Evolutionary conservation across 2,888 invertebrate species (phyloP).

Genomic region (Catocala nupta): DNA sequence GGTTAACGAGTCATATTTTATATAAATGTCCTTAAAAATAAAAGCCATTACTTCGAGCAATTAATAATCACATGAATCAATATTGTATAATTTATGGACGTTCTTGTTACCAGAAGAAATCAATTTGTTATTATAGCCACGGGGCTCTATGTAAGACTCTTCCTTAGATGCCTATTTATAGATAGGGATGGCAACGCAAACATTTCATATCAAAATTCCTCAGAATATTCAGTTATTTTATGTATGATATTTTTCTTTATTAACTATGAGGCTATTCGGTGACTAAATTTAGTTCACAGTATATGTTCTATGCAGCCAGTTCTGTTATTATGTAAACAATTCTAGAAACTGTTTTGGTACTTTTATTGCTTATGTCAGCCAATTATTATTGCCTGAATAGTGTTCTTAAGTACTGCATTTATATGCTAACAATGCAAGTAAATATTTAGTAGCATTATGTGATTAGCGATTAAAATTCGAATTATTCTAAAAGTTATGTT

Average conservation of each 20-base stretch:
- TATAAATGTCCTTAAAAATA: conserved; percentile 26
- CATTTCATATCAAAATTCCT: conserved; percentile 50
- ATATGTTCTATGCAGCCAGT: neutral
- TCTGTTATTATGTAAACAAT: no score
- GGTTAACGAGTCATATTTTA: conserved; percentile 8
- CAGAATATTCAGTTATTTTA: conserved; percentile 23
- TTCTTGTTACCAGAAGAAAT: conserved; percentile 56
- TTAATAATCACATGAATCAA: conserved; percentile 61
- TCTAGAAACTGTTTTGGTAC: no score
- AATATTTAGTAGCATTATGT: no score
- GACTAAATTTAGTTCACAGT: neutral
- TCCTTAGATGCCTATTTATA: conserved; percentile 27
- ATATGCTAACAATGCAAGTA: no score
- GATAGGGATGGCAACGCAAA: conserved; percentile 25
- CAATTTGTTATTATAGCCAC: conserved; percentile 47
- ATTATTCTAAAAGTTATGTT: no score
- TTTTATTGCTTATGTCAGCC: no score
- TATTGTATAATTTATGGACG: conserved; percentile 53
- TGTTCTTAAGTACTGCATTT: no score
- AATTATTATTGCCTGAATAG: no score
- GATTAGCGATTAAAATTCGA: no score
- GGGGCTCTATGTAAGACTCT: conserved; percentile 34
- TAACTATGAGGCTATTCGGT: conserved; percentile 1
- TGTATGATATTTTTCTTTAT: conserved; percentile 11
- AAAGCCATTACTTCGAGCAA: conserved; percentile 35